A percentile compares a stretch with the other conserved stretches of the same genome.
Evolutionary conservation across 2,797 vertebrate species (phyloP).

Genomic region (Alca torda): DNA sequence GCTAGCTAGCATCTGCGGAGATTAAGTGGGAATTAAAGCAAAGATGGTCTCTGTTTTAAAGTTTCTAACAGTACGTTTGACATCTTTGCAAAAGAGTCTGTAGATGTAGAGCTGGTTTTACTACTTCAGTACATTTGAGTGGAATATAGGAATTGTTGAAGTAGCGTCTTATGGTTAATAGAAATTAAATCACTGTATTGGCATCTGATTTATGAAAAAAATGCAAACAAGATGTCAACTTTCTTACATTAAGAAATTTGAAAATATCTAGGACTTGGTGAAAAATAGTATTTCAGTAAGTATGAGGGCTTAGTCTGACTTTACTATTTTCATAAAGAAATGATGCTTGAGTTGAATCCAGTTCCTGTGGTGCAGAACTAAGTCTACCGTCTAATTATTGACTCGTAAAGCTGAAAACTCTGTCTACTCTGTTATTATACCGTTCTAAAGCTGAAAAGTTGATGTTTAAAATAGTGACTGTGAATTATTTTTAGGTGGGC

Average conservation of each 20-base stretch:
- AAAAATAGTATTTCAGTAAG: not conserved
- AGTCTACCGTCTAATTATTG: not conserved
- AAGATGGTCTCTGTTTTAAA: not conserved
- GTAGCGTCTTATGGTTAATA: not conserved
- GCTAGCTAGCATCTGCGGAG: not conserved
- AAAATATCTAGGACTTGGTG: not conserved
- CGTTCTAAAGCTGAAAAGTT: not conserved
- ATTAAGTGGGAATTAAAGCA: not conserved
- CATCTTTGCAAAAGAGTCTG: not conserved
- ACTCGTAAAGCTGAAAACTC: not conserved
- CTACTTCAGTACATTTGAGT: not conserved
- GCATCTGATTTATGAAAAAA: not conserved
- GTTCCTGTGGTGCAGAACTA: not conserved
- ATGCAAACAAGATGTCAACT: not conserved
- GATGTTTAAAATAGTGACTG: not conserved
- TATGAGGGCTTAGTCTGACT: not conserved
- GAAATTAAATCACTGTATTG: not conserved
- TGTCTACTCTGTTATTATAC: not conserved
- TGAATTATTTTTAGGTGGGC: not conserved
- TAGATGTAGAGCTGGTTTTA: not conserved
- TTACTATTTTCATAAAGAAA: not conserved
- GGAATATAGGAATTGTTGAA: not conserved
- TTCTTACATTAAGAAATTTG: not conserved
- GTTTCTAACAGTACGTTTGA: not conserved
- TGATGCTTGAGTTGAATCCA: not conserved